Evolutionary conservation across 2,797 vertebrate species (phyloP), one percentile per base, ranked within the genome.

Genomic region (Alectoris magna): DNA sequence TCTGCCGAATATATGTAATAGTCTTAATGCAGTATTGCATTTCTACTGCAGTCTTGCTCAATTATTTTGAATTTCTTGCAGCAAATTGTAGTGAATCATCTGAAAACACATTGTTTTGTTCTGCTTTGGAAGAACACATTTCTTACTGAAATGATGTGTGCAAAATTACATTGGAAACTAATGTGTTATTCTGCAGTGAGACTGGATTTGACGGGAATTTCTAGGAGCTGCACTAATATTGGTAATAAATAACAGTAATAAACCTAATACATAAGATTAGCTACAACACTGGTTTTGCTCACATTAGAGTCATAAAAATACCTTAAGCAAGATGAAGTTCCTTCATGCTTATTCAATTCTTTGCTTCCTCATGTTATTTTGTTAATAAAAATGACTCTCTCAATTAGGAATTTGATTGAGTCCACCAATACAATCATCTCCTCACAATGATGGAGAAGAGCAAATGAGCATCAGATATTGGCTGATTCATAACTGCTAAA

Each of bases 111-210:
- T 71, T 95, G 76, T 87, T 94, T 91, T 87, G 36, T 80, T 94
- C 93, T 95, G 59, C 72, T 84, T 66, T 95, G 81, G 79, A 88
- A 88, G 76, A 86, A 59, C n/a, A 72, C 49, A 34, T 22, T 69
- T 69, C 56, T 89, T 41, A 59, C 22, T 85, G 92, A 53, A 94
- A 87, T 94, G 66, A 94, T 59, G 66, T 83, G 58, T 87, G 66
- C 43, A 73, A 75, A 93, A 96, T 93, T 91, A 72, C 88, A 67
- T 90, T 95, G 90, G 95, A 95, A 93, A 89, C 64, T 63, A 83
- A 29, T 36, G 24, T 3, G 1, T 60, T 94, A 67, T 83, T 88
- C 55, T 0, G 0, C 78, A 83, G 38, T 18, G 69, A 62, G 75
- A 77, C 72, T 1, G 2, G 16, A 79, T 79, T 66, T 55, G 41